These are phyloP conservation scores for Notothenia coriiceps DNA, from an alignment of 2,113 vertebrate genomes.

Conservation along the genomic window DNA sequence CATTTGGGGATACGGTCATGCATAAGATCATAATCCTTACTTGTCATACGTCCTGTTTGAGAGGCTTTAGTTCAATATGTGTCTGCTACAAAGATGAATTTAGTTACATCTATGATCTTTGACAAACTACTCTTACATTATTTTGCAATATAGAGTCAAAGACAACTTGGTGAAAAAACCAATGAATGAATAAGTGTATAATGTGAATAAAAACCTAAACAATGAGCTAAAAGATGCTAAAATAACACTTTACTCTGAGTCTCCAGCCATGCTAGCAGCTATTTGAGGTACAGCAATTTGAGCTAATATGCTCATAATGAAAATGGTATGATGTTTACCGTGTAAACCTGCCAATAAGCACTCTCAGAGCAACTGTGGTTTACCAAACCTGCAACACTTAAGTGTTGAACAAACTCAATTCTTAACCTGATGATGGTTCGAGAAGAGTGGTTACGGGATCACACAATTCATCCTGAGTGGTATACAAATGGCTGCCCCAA, in stretches of 20 bases:
- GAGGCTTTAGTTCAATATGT: background rate
- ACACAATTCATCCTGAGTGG: background rate
- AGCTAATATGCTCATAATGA: background rate
- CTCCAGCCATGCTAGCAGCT: background rate
- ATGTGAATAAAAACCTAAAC: too few species aligned
- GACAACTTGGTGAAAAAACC: too few species aligned
- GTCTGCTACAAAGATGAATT: background rate
- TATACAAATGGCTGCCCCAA: background rate
- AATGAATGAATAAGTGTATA: background rate
- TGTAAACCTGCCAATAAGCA: background rate
- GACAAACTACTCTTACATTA: background rate
- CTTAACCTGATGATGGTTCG: background rate
- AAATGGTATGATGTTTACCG: background rate
- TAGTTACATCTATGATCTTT: background rate
- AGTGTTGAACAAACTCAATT: background rate
- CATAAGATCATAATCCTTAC: constrained; percentile 14
- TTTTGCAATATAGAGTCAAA: background rate
- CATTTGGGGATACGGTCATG: background rate
- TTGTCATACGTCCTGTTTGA: background rate
- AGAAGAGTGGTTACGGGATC: background rate
- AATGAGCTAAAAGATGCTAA: too few species aligned
- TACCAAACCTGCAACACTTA: background rate
- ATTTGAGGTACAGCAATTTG: background rate
- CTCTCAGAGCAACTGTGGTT: background rate
- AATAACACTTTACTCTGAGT: background rate